Percentiles rank a stretch among this genome's conserved stretches.
Conservation (phyloP, 1,140 invertebrate genomes). For the honey bee (Apis mellifera) region Amel_HAv3.1 CM009931.2:7373501-7374000, state of each 20-base stretch:
- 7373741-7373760: background rate
- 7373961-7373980: background rate
- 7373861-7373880: background rate
- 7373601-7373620: constrained; percentile 33
- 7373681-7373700: constrained; percentile 39
- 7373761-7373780: no score
- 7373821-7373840: no score
- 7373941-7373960: background rate
- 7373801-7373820: background rate
- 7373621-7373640: constrained; percentile 60
- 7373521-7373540: constrained; percentile 21
- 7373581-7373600: constrained; percentile 35
- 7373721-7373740: constrained; percentile 29
- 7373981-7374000: background rate
- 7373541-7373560: constrained; percentile 45
- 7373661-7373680: constrained; percentile 39
- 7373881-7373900: background rate
- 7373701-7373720: constrained; percentile 8
- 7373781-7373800: background rate
- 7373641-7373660: constrained; percentile 45
- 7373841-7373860: no score
- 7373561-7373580: background rate
- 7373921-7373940: constrained; percentile 50
- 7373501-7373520: constrained; percentile 14
- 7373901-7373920: background rate